Conservation (phyloP, 2,113 vertebrate genomes). For the Dicaeum eximium region DNA sequence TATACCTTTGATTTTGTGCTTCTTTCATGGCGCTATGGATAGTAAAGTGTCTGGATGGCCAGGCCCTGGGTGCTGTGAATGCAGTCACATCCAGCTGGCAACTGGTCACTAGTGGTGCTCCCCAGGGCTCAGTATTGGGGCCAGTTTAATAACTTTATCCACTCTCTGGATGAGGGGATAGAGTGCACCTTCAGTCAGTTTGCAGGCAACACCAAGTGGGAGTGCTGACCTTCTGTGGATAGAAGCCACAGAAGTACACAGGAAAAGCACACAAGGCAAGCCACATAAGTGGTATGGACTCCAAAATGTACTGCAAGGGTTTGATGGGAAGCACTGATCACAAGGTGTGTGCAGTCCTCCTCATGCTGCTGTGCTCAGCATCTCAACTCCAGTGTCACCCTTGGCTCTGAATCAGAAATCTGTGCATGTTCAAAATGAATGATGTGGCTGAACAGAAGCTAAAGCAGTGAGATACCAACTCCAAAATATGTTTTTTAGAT, state of each 20-base stretch:
- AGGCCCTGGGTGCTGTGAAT: too few species aligned
- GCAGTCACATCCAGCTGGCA: not conserved
- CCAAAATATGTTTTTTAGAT: not conserved
- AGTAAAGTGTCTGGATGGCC: not conserved
- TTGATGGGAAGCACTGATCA: not conserved
- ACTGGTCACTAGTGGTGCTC: too few species aligned
- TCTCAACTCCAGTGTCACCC: not conserved
- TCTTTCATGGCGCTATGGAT: not conserved
- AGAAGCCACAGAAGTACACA: not conserved
- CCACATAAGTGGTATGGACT: not conserved
- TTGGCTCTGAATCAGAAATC: not conserved
- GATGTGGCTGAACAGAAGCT: not conserved
- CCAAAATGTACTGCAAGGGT: not conserved
- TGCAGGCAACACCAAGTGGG: too few species aligned
- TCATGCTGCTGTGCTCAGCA: not conserved
- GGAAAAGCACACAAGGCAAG: not conserved
- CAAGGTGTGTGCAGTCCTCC: not conserved
- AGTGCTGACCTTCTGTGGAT: not conserved
- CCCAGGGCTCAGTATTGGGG: not conserved
- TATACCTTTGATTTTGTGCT: not conserved
- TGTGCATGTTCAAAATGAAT: not conserved
- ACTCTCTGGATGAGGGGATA: not conserved
- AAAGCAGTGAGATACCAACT: not conserved
- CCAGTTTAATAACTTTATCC: not conserved
- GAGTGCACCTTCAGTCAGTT: not conserved